Percentiles rank a stretch among this genome's conserved stretches.
phyloP scores from a whole-genome alignment of 2,888 invertebrate species.

The Microctonus aethiopoides region DNA sequence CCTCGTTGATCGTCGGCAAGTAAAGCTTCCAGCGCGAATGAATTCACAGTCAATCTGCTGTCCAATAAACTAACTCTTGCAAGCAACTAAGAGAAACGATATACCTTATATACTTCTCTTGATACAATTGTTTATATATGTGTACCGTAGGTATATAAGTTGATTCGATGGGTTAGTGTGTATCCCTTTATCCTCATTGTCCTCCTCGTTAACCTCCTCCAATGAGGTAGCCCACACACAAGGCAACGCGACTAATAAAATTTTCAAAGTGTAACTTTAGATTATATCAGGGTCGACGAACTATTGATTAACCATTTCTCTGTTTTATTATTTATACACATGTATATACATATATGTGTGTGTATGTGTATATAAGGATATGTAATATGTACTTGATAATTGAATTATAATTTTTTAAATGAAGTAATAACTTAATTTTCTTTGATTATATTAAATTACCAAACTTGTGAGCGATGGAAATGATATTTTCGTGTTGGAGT shows the following conservation, averaged over 20 bases:
- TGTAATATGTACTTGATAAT: too few relatives aligned
- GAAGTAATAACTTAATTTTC: too few relatives aligned
- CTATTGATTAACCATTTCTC: background rate
- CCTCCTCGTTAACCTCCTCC: slow-evolving; percentile 5
- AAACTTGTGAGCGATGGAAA: too few relatives aligned
- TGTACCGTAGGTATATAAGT: background rate
- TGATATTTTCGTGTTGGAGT: too few relatives aligned
- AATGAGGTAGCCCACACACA: slow-evolving; percentile 1
- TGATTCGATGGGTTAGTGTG: background rate
- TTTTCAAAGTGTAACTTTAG: slow-evolving; percentile 6
- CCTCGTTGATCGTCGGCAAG: background rate
- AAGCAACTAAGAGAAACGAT: slow-evolving; percentile 10
- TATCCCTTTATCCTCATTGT: background rate
- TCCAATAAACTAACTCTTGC: slow-evolving; percentile 13
- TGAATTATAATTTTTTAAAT: too few relatives aligned
- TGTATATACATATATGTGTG: too few relatives aligned
- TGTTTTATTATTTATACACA: too few relatives aligned
- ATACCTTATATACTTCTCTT: too few relatives aligned
- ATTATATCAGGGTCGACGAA: background rate
- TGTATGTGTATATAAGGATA: too few relatives aligned
- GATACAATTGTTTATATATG: too few relatives aligned
- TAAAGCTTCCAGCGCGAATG: background rate
- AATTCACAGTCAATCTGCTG: slow-evolving; percentile 13
- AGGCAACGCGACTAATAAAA: background rate
- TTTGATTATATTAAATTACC: too few relatives aligned